Evolutionary conservation across 2,113 vertebrate genomes (phyloP), one percentile per base, ranked within the genome.

Genomic region (Accipiter virgatus): DNA sequence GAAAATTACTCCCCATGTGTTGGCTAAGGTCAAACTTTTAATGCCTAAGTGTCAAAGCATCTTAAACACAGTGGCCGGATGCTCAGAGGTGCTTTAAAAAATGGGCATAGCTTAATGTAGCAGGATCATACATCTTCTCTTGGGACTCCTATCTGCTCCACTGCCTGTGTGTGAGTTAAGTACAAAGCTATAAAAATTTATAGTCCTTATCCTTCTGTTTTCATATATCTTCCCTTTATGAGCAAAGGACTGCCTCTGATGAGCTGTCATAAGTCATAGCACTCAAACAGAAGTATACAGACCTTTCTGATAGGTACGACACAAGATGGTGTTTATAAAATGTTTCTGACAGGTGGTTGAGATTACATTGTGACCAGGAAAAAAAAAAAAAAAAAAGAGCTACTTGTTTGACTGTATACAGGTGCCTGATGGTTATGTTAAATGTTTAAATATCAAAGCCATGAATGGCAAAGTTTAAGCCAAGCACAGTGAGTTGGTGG

Each of bases 131-230:
- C 5, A 3, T 86, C 88, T 88, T 84, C 93, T 81, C 67, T 65
- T 62, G 86, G 52, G 88, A 88, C 68, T 93, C 75, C 50, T 82
- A 53, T 81, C 79, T 77, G 36, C 63, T 81, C 52, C 31, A 52
- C 22, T 88, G 77, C 71, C 65, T 84, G 34, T 59, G 59, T 73
- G 38, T 74, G 63, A 94, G 65, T 81, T 94, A 88, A 93, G 56
- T 81, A 81, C 34, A 59, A 68, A 88, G 80, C 80, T 93, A 92
- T 92, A 88, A 93, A 95, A 93, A 86, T 93, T 73, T 79, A 91
- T 7, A 59, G 80, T 38, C 55, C 61, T 81, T 94, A 78, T 62
- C 56, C 55, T 94, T 94, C 59, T 0, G 2, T 74, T 92, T 92
- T 83, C 80, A 59, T 86, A 3, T 13, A 42, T 94, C 72, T 78